Conservation (phyloP, 1,140 invertebrate species). For the Zophobas atratus region DNA sequence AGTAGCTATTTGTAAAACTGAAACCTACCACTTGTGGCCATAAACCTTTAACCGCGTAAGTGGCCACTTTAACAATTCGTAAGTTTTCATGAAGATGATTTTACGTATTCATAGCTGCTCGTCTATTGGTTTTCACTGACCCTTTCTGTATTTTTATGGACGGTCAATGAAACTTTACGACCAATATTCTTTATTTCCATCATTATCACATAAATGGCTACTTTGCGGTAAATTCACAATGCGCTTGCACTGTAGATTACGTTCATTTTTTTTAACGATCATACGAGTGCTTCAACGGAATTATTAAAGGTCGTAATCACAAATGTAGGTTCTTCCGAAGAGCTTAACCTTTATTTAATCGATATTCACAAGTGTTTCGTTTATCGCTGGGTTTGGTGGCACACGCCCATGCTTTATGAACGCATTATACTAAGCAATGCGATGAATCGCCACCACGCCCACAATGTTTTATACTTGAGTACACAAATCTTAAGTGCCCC, state of each 20-base stretch:
- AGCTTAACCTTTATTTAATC: too few relatives aligned
- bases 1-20: slow-evolving; percentile 2
- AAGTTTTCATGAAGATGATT: slow-evolving; percentile 39
- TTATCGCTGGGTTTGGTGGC: too few relatives aligned
- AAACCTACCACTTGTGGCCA: background rate
- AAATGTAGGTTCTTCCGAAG: too few relatives aligned
- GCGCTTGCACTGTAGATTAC: background rate
- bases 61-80: slow-evolving; percentile 14
- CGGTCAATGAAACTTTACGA: slow-evolving; percentile 60
- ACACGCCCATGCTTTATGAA: too few relatives aligned
- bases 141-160: slow-evolving; percentile 57
- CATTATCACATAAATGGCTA: slow-evolving; percentile 57
- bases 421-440: too few relatives aligned
- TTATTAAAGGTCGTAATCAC: too few relatives aligned
- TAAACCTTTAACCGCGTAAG: slow-evolving; percentile 9
- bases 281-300: too few relatives aligned
- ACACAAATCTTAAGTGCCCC: too few relatives aligned
- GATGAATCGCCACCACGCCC: too few relatives aligned
- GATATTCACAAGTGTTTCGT: too few relatives aligned
- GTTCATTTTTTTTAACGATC: background rate
- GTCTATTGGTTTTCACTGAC: slow-evolving; percentile 48
- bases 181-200: slow-evolving; percentile 56
- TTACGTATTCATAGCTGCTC: slow-evolving; percentile 42
- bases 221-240: slow-evolving; percentile 35
- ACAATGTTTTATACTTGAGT: too few relatives aligned